These are phyloP conservation scores for Pocota personata DNA, from an alignment of 2,888 invertebrate species.

Conservation along the genomic window DNA sequence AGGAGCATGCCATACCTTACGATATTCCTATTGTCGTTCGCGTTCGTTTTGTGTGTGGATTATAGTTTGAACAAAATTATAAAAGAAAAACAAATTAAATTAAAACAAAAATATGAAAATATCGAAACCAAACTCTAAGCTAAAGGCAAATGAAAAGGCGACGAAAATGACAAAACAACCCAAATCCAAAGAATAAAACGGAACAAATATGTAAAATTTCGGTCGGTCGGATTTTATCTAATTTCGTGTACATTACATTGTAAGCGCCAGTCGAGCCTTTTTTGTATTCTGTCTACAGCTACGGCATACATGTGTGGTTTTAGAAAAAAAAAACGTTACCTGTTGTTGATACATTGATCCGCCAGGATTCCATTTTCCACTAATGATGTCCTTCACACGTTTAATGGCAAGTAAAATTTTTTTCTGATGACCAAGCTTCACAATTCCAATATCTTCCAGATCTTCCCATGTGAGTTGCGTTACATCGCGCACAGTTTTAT, in stretches of 20 bases:
- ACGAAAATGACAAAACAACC: slow-evolving; percentile 28
- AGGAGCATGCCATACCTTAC: slow-evolving; percentile 80
- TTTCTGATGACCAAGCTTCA: slow-evolving; percentile 98
- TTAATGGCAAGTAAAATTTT: slow-evolving; percentile 98
- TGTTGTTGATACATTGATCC: slow-evolving; percentile 81
- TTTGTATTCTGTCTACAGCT: not conserved
- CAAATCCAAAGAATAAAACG: not conserved
- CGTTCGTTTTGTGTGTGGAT: slow-evolving; percentile 26
- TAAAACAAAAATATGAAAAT: slow-evolving; percentile 40
- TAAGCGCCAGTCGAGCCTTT: slow-evolving; percentile 18
- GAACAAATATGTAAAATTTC: slow-evolving; percentile 15
- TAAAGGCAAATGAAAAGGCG: slow-evolving; percentile 33
- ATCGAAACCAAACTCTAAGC: slow-evolving; percentile 38
- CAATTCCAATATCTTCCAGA: slow-evolving; percentile 98
- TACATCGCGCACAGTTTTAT: slow-evolving; percentile 96
- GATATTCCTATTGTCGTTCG: slow-evolving; percentile 77
- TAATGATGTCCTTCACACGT: slow-evolving; percentile 95
- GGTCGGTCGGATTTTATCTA: slow-evolving; percentile 30
- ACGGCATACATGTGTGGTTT: not conserved
- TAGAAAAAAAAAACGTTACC: slow-evolving; percentile 74
- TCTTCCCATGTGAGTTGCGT: slow-evolving; percentile 99
- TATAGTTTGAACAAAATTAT: slow-evolving; percentile 39
- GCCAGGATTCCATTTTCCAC: slow-evolving; percentile 88
- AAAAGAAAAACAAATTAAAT: slow-evolving; percentile 60
- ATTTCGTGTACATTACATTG: slow-evolving; percentile 11